A percentile compares a stretch with the other conserved stretches of the same genome.
Evolutionary conservation across 2,888 invertebrate species (phyloP).

Genomic region (Stegana nigrithorax): DNA sequence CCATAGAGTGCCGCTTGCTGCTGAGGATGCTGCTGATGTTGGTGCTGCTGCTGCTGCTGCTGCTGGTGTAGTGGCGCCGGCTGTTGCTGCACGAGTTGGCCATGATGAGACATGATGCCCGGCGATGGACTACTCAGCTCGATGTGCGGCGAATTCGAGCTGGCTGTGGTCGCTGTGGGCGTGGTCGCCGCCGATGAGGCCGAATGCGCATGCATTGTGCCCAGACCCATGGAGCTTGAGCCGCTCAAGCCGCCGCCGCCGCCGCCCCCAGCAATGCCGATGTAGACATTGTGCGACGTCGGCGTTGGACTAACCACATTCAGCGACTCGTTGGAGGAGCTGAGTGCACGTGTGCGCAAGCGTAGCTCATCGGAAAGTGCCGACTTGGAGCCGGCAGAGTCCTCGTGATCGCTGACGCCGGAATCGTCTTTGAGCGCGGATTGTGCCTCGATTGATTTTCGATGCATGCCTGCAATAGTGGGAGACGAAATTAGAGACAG

Average conservation of each 20-base stretch:
- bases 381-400: slow-evolving; percentile 70
- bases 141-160: slow-evolving; percentile 62
- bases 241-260: slow-evolving; percentile 31
- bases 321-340: slow-evolving; percentile 62
- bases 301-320: slow-evolving; percentile 69
- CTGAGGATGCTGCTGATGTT: slow-evolving; percentile 23
- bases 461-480: slow-evolving; percentile 89
- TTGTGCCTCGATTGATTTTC: slow-evolving; percentile 97
- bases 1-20: slow-evolving; percentile 8
- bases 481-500: neutral
- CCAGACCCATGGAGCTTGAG: slow-evolving; percentile 37
- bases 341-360: slow-evolving; percentile 50
- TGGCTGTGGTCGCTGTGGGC: slow-evolving; percentile 51
- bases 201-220: slow-evolving; percentile 28
- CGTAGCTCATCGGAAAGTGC: slow-evolving; percentile 70
- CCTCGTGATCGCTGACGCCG: slow-evolving; percentile 77
- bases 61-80: slow-evolving; percentile 25
- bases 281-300: slow-evolving; percentile 28
- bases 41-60: neutral
- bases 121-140: slow-evolving; percentile 63
- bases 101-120: slow-evolving; percentile 42
- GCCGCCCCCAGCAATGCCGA: slow-evolving; percentile 32
- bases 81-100: slow-evolving; percentile 34
- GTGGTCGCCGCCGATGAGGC: slow-evolving; percentile 53
- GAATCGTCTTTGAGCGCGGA: slow-evolving; percentile 90